phyloP scores from a whole-genome alignment of 2,113 vertebrate genomes.

The Petrocephalus zakoni region DNA sequence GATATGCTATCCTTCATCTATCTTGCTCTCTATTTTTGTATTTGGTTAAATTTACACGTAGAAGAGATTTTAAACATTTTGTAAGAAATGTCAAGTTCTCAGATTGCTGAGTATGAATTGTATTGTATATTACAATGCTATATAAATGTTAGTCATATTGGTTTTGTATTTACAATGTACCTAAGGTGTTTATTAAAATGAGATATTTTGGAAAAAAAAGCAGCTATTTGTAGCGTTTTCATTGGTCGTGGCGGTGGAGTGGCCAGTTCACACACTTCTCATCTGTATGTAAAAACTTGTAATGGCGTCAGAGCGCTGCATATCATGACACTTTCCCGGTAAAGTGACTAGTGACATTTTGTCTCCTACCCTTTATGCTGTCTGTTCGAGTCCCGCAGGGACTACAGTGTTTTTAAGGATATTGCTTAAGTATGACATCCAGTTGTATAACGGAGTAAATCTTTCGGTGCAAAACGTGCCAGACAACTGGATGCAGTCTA shows the following conservation, averaged over 20 bases:
- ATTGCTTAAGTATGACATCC: background rate
- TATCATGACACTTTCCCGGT: background rate
- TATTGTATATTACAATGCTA: constrained; percentile 99
- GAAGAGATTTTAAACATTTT: constrained; percentile 65
- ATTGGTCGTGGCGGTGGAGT: background rate
- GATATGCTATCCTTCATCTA: constrained; percentile 28
- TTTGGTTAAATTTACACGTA: constrained; percentile 41
- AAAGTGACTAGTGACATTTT: background rate
- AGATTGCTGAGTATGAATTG: constrained; percentile 93
- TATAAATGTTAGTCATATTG: constrained; percentile 64
- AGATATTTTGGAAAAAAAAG: constrained; percentile 49
- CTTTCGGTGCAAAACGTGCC: background rate
- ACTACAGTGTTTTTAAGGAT: background rate
- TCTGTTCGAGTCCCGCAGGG: background rate
- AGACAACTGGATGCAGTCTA: background rate
- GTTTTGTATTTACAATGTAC: constrained; percentile 69
- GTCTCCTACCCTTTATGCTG: background rate
- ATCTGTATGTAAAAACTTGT: background rate
- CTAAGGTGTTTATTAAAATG: constrained; percentile 64
- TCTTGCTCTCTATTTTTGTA: constrained; percentile 49
- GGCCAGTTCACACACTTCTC: background rate
- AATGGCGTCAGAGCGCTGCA: background rate
- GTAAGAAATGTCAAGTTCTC: constrained; percentile 74
- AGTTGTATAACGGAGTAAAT: background rate
- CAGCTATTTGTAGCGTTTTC: background rate